Conservation (phyloP, 2,797 vertebrate genomes). For the Steatocranus sp. region DNA sequence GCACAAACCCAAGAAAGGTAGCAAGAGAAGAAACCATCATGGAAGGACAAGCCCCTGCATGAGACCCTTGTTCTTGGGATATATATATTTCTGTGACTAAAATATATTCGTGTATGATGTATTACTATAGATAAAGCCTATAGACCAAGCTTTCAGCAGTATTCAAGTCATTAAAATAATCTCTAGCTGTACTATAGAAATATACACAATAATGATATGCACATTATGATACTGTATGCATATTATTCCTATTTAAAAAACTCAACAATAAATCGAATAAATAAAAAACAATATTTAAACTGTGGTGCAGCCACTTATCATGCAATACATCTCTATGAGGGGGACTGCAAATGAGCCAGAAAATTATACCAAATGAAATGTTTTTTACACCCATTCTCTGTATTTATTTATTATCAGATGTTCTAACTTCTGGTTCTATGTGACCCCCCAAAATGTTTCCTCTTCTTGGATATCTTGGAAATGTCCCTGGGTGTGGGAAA, state of each 20-base stretch:
- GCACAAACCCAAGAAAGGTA: background rate
- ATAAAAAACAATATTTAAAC: background rate
- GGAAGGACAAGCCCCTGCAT: background rate
- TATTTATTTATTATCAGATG: background rate
- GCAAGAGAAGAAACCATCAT: background rate
- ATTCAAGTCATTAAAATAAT: background rate
- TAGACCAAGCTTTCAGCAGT: background rate
- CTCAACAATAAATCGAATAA: background rate
- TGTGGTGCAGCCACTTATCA: background rate
- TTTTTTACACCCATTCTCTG: background rate
- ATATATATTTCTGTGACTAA: background rate
- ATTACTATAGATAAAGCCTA: background rate
- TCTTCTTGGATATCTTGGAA: background rate
- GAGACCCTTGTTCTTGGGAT: background rate
- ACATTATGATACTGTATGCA: background rate
- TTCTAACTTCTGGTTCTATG: background rate
- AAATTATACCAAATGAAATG: background rate
- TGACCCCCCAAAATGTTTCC: accelerated
- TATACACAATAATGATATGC: background rate
- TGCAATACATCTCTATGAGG: background rate
- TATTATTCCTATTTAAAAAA: background rate
- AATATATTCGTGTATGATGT: background rate
- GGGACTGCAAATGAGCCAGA: background rate
- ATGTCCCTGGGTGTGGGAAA: background rate
- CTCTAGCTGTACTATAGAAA: background rate